Conservation (phyloP, 2,113 vertebrate species). For the Illadopsis cleaveri region DNA sequence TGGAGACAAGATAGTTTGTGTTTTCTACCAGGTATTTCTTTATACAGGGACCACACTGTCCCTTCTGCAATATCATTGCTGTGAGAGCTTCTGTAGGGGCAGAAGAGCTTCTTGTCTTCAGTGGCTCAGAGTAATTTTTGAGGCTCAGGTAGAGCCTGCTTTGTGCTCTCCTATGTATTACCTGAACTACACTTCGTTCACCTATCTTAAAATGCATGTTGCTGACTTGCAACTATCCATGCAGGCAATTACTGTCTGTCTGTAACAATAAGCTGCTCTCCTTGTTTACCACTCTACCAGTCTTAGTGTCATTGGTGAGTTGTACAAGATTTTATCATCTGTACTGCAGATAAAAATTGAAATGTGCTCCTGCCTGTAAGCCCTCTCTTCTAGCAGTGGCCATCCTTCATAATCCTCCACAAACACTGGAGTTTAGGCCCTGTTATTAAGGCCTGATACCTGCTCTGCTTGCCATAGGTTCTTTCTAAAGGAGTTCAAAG, state of each 20-base stretch:
- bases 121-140: neutral
- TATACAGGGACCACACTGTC: neutral
- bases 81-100: neutral
- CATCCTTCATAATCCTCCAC: neutral
- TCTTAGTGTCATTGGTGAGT: neutral
- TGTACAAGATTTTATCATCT: neutral
- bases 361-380: neutral
- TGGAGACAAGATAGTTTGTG: neutral
- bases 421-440: neutral
- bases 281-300: neutral
- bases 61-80: neutral
- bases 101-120: neutral
- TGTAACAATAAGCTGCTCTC: neutral
- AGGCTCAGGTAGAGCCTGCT: neutral
- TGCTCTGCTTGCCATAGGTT: neutral
- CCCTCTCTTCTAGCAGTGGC: neutral
- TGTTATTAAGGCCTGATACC: neutral
- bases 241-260: neutral
- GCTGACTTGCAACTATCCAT: neutral
- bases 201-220: neutral
- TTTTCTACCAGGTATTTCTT: neutral
- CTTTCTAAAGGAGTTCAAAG: neutral
- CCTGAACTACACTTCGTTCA: neutral
- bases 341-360: neutral
- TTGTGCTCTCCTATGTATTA: rapidly evolving